Conservation (phyloP, 1,140 invertebrate species). For the Drosophila repletoides region DNA sequence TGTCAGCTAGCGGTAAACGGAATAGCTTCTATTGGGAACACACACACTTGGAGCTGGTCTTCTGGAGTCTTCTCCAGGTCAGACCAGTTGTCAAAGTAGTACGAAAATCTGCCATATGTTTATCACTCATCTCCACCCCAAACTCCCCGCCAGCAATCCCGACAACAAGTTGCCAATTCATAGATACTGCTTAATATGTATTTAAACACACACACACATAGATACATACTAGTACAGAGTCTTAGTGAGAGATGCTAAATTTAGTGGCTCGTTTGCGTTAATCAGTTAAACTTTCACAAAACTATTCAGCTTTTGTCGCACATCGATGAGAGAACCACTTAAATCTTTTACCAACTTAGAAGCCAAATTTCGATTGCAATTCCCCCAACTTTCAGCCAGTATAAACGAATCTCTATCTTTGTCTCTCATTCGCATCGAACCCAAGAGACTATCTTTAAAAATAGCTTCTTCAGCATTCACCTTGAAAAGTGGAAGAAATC, state of each 20-base stretch:
- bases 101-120: neutral
- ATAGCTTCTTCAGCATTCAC: no score
- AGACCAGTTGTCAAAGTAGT: neutral
- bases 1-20: constrained; percentile 73
- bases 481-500: no score
- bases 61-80: neutral
- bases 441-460: no score
- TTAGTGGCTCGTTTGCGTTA: constrained; percentile 46
- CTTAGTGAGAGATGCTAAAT: constrained; percentile 39
- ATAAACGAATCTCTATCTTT: no score
- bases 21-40: constrained; percentile 67
- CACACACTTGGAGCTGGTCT: neutral
- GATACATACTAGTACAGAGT: neutral
- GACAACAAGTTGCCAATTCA: constrained; percentile 20
- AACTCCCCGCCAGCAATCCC: constrained; percentile 15
- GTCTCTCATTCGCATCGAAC: no score
- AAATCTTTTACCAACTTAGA: neutral
- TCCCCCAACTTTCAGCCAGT: neutral
- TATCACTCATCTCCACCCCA: neutral
- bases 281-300: constrained; percentile 71
- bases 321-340: constrained; percentile 12
- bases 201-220: neutral
- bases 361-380: constrained; percentile 1
- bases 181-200: neutral
- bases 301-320: constrained; percentile 54